Percentiles rank a stretch among this genome's conserved stretches.
phyloP scores from a whole-genome alignment of 2,797 vertebrate genomes.

The Eupleurogrammus muticus region DNA sequence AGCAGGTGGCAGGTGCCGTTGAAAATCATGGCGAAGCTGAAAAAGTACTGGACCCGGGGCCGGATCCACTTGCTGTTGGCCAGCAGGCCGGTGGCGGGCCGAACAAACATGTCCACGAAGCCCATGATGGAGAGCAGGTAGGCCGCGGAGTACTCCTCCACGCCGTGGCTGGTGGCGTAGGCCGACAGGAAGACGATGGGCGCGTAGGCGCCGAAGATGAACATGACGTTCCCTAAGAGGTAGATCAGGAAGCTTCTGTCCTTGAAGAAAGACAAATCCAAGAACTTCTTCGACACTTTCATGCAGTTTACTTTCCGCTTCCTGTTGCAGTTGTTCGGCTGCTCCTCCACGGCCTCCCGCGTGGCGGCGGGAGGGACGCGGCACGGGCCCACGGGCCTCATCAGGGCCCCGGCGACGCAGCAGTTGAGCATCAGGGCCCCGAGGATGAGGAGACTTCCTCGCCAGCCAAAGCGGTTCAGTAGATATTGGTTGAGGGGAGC shows the following conservation, averaged over 20 bases:
- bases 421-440: slow-evolving; percentile 87
- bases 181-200: slow-evolving; percentile 87
- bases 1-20: slow-evolving; percentile 85
- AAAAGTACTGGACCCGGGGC: slow-evolving; percentile 86
- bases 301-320: slow-evolving; percentile 61
- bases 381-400: slow-evolving; percentile 77
- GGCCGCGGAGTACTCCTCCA: slow-evolving; percentile 85
- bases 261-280: slow-evolving; percentile 88
- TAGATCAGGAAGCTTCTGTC: slow-evolving; percentile 89
- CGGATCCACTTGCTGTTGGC: slow-evolving; percentile 86
- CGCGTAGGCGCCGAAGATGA: slow-evolving; percentile 88
- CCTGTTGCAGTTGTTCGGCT: background rate
- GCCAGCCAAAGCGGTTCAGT: slow-evolving; percentile 86
- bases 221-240: slow-evolving; percentile 85
- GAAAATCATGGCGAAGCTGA: slow-evolving; percentile 85
- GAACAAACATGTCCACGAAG: slow-evolving; percentile 86
- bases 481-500: slow-evolving; percentile 87
- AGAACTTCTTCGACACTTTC: slow-evolving; percentile 72
- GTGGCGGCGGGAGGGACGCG: background rate
- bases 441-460: slow-evolving; percentile 88
- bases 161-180: slow-evolving; percentile 81
- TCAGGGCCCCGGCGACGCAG: slow-evolving; percentile 88
- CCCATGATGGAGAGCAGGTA: slow-evolving; percentile 88
- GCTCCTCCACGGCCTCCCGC: slow-evolving; percentile 34
- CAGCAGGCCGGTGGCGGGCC: slow-evolving; percentile 83